phyloP scores from a whole-genome alignment of 1,140 invertebrate genomes.

The Polypedilum pembai region DNA sequence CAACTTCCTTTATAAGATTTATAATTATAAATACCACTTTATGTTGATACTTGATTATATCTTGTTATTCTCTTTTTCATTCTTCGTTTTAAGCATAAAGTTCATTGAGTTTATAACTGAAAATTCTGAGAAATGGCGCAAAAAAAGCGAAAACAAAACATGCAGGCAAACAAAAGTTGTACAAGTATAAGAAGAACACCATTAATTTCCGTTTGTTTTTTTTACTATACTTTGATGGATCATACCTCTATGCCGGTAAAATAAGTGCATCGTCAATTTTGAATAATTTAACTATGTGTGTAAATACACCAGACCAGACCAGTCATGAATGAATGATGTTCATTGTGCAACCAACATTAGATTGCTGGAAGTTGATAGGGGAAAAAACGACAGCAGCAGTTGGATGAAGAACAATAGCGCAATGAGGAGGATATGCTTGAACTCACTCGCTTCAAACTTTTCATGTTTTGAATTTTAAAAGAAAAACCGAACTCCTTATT shows the following conservation, averaged over 20 bases:
- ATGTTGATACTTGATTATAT: not conserved
- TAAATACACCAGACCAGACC: not conserved
- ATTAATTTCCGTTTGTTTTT: constrained; percentile 5
- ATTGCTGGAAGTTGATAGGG: constrained; percentile 16
- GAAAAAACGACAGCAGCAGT: not conserved
- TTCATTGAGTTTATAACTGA: not conserved
- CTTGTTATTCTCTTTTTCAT: not conserved
- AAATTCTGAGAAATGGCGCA: constrained; percentile 16
- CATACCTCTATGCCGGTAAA: not conserved
- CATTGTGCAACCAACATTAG: not conserved
- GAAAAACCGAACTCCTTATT: not conserved
- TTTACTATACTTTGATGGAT: not conserved
- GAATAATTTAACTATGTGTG: not conserved
- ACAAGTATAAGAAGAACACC: not conserved
- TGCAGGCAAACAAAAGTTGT: not conserved
- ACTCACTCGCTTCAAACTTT: no score
- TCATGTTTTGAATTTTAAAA: constrained; percentile 6
- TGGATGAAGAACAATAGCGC: not conserved
- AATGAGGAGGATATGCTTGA: constrained; percentile 9
- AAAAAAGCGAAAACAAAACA: not conserved
- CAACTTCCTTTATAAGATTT: not conserved
- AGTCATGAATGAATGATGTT: not conserved
- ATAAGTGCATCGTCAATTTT: not conserved
- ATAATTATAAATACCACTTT: not conserved
- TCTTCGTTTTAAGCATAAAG: not conserved